Evolutionary conservation across 2,888 invertebrate species (phyloP).

Genomic region (Sarcophaga subvicina): DNA sequence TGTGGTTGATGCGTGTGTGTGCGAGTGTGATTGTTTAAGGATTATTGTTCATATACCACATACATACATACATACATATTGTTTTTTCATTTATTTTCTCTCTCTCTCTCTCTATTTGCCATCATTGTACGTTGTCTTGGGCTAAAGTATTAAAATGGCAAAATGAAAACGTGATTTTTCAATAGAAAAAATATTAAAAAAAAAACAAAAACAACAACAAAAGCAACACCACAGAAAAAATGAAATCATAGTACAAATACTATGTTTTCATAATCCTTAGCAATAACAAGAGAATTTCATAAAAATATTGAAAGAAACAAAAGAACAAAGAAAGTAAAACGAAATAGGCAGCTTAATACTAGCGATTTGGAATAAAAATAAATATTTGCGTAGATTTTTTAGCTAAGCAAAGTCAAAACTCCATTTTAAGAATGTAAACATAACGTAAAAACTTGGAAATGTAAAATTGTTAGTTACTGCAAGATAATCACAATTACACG

Average conservation of each 20-base stretch:
- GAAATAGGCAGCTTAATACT: no score
- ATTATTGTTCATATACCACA: constrained; percentile 46
- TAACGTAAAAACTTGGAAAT: no score
- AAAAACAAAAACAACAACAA: no score
- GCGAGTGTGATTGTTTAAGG: constrained; percentile 46
- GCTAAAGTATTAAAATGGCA: constrained; percentile 38
- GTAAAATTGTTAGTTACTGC: no score
- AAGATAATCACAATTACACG: no score
- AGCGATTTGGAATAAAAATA: no score
- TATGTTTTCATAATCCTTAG: constrained; percentile 11
- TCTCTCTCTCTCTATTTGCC: constrained; percentile 1
- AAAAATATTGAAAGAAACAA: not conserved
- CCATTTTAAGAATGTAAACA: no score
- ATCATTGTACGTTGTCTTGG: constrained; percentile 28
- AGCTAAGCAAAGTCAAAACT: no score
- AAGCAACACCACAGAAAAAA: not conserved
- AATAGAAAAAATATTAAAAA: not conserved
- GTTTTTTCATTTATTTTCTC: constrained; percentile 45
- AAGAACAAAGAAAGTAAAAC: no score
- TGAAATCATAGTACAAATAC: constrained; percentile 33
- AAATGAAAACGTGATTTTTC: constrained; percentile 48
- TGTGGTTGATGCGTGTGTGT: constrained; percentile 27
- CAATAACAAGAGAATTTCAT: not conserved
- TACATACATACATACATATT: constrained; percentile 54
- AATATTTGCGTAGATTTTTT: no score